Percentiles rank a stretch among this genome's conserved stretches.
Evolutionary conservation across 1,140 invertebrate species (phyloP).

Genomic region (Drosophila murphyi): DNA sequence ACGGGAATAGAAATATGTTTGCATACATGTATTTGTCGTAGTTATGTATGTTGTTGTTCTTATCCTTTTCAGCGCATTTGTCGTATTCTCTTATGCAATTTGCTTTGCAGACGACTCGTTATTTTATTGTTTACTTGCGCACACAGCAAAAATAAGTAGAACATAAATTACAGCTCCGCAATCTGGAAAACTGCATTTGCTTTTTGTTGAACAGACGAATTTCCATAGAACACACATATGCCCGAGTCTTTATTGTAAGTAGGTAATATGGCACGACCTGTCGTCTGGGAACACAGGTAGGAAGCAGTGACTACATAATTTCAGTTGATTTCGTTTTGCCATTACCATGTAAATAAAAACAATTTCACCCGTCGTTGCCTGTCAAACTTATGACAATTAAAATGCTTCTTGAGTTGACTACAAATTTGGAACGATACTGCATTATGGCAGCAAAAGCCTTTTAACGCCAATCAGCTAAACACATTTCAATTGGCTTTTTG

Average conservation of each 20-base stretch:
- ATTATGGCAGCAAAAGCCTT: constrained; percentile 71
- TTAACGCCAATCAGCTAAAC: constrained; percentile 72
- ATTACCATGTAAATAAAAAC: constrained; percentile 38
- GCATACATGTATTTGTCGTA: background rate
- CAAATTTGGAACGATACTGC: constrained; percentile 46
- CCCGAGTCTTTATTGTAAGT: background rate
- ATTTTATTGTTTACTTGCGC: constrained; percentile 78
- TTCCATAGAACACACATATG: background rate
- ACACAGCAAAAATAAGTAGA: constrained; percentile 41
- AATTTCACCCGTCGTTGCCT: constrained; percentile 24
- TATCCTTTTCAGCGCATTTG: constrained; percentile 30
- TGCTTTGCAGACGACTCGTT: constrained; percentile 76
- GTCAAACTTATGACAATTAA: constrained; percentile 52
- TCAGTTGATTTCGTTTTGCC: constrained; percentile 33
- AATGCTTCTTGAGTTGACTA: constrained; percentile 45
- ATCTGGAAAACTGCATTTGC: constrained; percentile 30
- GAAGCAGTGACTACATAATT: constrained; percentile 24
- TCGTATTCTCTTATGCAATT: constrained; percentile 65
- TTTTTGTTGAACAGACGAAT: constrained; percentile 20
- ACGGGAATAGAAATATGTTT: constrained; percentile 9
- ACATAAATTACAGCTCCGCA: constrained; percentile 43
- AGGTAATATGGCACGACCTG: background rate
- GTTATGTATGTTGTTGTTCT: constrained; percentile 40
- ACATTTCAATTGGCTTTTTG: constrained; percentile 56
- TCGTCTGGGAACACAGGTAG: background rate